phyloP scores from a whole-genome alignment of 2,797 vertebrate genomes.

The Moxostoma hubbsi region DNA sequence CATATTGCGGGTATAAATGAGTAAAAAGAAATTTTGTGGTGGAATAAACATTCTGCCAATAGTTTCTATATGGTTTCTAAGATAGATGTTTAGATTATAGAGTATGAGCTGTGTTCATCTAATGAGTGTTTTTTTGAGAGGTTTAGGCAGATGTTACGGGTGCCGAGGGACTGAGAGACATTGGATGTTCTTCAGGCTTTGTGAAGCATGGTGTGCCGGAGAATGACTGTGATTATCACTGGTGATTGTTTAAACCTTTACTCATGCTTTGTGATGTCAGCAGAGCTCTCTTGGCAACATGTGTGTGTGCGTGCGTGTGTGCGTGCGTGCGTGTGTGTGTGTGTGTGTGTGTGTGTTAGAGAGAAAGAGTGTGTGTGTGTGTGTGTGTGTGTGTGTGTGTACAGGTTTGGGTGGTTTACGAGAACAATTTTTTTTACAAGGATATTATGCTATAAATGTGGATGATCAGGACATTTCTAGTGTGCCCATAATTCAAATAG shows the following conservation, averaged over 20 bases:
- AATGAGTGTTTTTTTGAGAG: not conserved
- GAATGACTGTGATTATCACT: conserved; percentile 41
- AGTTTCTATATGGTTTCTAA: not conserved
- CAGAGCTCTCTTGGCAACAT: conserved; percentile 24
- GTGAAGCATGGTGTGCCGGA: conserved; percentile 29
- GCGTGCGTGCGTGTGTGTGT: not conserved
- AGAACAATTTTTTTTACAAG: too few relatives aligned
- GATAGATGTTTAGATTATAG: not conserved
- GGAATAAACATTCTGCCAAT: not conserved
- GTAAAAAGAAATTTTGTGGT: not conserved
- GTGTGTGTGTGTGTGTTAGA: too few relatives aligned
- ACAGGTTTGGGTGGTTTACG: too few relatives aligned
- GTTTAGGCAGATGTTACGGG: conserved; percentile 25
- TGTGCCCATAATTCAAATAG: too few relatives aligned
- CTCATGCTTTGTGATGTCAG: not conserved
- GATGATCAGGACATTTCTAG: too few relatives aligned
- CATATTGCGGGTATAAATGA: not conserved
- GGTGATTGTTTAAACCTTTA: conserved; percentile 50
- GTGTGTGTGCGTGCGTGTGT: not conserved
- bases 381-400: too few relatives aligned
- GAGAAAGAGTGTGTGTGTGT: too few relatives aligned
- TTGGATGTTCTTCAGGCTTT: conserved; percentile 32
- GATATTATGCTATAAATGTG: too few relatives aligned
- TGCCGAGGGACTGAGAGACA: conserved; percentile 10
- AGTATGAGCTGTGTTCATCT: not conserved